phyloP scores from a whole-genome alignment of 2,888 invertebrate genomes.

The Stratiomys singularior region DNA sequence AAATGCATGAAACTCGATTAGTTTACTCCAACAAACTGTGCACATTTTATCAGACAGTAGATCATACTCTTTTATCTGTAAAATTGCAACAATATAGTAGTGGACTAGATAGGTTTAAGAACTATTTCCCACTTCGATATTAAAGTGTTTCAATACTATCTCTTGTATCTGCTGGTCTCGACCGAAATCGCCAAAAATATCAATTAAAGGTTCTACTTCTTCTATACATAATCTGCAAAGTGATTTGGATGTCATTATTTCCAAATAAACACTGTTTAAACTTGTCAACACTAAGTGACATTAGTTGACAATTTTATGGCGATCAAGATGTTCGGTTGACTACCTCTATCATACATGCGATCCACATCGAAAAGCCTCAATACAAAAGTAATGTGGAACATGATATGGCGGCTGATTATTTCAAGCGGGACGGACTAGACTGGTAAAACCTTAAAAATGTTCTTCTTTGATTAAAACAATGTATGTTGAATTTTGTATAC shows the following conservation, averaged over 20 bases:
- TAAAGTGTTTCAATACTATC: conserved; percentile 46
- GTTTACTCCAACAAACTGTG: conserved; percentile 48
- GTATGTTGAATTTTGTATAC: too few species aligned
- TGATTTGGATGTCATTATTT: conserved; percentile 12
- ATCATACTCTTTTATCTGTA: conserved; percentile 47
- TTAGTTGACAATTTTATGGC: too few species aligned
- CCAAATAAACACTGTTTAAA: too few species aligned
- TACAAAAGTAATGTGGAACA: too few species aligned
- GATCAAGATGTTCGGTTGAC: too few species aligned
- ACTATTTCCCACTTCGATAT: conserved; percentile 47
- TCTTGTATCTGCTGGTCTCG: conserved; percentile 35
- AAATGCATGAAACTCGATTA: conserved; percentile 46
- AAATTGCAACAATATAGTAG: not conserved
- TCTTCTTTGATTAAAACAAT: too few species aligned
- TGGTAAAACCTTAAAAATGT: too few species aligned
- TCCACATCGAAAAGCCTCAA: too few species aligned
- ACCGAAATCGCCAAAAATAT: conserved; percentile 46
- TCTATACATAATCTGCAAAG: conserved; percentile 49
- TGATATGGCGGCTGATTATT: too few species aligned
- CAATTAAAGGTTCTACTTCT: conserved; percentile 41
- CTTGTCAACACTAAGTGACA: too few species aligned
- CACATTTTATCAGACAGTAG: conserved; percentile 48
- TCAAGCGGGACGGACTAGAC: too few species aligned
- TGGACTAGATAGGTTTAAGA: not conserved
- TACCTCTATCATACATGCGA: too few species aligned